These are phyloP conservation scores for Lepidotrigona ventralis DNA, from an alignment of 1,140 invertebrate species.

Conservation along the genomic window DNA sequence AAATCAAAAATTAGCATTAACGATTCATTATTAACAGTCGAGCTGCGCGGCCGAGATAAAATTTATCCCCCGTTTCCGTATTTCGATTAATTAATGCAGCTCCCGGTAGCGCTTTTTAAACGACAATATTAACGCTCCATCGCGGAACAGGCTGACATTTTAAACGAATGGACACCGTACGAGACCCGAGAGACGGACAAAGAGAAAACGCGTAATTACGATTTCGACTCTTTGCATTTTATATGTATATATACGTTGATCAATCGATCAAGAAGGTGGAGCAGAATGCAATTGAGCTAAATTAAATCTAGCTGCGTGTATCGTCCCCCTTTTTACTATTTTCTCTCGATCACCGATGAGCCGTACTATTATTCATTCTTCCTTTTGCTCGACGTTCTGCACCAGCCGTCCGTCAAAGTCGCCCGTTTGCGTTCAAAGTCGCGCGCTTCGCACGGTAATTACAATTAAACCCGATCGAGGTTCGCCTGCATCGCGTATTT, in stretches of 20 bases:
- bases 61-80: conserved; percentile 51
- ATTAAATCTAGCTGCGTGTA: neutral
- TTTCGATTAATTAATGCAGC: conserved; percentile 50
- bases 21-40: conserved; percentile 53
- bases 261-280: neutral
- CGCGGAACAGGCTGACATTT: conserved; percentile 35
- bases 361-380: neutral
- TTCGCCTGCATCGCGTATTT: neutral
- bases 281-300: neutral
- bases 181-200: neutral
- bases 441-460: neutral
- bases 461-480: conserved; percentile 6
- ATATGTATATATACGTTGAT: neutral
- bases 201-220: neutral
- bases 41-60: conserved; percentile 42
- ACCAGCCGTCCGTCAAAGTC: neutral
- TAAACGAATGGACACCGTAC: conserved; percentile 29
- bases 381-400: neutral
- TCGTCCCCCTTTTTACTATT: neutral
- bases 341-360: neutral
- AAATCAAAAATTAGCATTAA: conserved; percentile 55
- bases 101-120: conserved; percentile 34
- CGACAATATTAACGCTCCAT: conserved; percentile 42
- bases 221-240: neutral
- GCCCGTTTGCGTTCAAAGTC: neutral